These are phyloP conservation scores for Actinia equina DNA, from an alignment of 64 coral and sea anemone species.

Conservation along the genomic window DNA sequence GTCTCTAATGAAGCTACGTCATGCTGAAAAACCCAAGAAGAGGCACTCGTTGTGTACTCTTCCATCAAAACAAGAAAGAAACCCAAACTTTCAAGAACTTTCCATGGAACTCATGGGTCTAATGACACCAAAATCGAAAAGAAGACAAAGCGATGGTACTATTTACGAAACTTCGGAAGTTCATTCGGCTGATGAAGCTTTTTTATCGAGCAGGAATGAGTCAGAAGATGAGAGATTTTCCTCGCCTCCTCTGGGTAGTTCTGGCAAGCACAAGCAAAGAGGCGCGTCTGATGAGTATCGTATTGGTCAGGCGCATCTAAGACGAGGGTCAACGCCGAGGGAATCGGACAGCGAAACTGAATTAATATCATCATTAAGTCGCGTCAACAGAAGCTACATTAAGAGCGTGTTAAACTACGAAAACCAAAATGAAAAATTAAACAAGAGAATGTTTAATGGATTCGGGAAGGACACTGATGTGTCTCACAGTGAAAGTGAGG, in stretches of 20 bases:
- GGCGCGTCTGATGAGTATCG: background rate
- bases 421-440: background rate
- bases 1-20: conserved; percentile 84
- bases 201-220: background rate
- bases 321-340: background rate
- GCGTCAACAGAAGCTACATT: background rate
- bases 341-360: conserved; percentile 12
- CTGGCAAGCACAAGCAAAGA: background rate
- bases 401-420: background rate
- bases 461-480: background rate
- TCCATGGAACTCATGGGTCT: conserved; percentile 45
- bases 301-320: background rate
- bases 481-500: background rate
- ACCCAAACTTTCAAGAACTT: conserved; percentile 41
- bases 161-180: background rate
- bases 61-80: background rate
- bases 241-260: background rate
- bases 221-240: background rate
- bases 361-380: conserved; percentile 2
- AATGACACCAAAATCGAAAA: conserved; percentile 14
- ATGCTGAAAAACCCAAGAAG: conserved; percentile 74
- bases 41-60: conserved; percentile 31
- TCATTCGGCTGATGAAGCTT: background rate
- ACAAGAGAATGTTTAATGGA: background rate
- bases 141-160: conserved; percentile 4